Evolutionary conservation across 2,888 invertebrate genomes (phyloP).

Genomic region (Macrostomum cliftonense): DNA sequence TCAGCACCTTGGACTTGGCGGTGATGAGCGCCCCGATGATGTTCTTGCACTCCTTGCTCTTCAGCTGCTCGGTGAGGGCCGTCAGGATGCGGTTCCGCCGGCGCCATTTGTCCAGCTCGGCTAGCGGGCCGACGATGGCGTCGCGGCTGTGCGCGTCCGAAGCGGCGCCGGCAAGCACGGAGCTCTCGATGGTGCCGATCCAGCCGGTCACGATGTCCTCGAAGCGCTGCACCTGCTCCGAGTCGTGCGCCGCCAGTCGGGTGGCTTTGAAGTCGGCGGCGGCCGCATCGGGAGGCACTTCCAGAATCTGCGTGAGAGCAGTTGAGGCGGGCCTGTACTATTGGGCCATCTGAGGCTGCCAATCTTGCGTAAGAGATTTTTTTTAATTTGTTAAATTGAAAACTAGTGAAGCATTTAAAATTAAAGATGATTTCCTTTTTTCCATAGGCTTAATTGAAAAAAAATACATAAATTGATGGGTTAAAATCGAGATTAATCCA

Average conservation of each 20-base stretch:
- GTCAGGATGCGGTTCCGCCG: constrained; percentile 30
- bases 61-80: constrained; percentile 35
- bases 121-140: constrained; percentile 32
- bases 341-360: too few species aligned
- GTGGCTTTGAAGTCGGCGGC: constrained; percentile 19
- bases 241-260: constrained; percentile 26
- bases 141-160: constrained; percentile 13
- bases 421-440: too few species aligned
- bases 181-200: constrained; percentile 33
- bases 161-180: too few species aligned
- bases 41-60: constrained; percentile 35
- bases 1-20: constrained; percentile 33
- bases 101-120: constrained; percentile 33
- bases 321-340: too few species aligned
- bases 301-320: too few species aligned
- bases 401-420: too few species aligned
- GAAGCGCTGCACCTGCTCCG: constrained; percentile 26
- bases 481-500: too few species aligned
- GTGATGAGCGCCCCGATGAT: constrained; percentile 35
- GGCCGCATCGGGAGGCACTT: too few species aligned
- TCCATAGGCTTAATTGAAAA: too few species aligned
- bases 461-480: too few species aligned
- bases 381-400: too few species aligned
- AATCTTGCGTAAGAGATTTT: too few species aligned
- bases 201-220: constrained; percentile 31